Evolutionary conservation across 2,797 vertebrate species (phyloP).

Genomic region (Tenualosa ilisha): DNA sequence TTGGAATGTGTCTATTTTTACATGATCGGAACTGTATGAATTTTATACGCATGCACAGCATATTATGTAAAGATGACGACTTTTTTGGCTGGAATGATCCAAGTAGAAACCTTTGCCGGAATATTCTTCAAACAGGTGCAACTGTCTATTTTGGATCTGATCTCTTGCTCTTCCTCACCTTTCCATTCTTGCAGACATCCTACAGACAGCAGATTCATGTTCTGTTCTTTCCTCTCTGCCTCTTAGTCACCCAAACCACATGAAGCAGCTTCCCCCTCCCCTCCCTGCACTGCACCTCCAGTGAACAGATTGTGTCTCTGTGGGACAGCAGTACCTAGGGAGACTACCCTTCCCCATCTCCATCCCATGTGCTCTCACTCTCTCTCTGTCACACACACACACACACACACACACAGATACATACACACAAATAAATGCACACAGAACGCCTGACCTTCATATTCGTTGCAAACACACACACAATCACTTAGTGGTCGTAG

Average conservation of each 20-base stretch:
- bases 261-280: conserved; percentile 29
- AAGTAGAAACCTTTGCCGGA: not conserved
- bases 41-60: not conserved
- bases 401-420: conserved; percentile 28
- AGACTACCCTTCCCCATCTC: conserved; percentile 71
- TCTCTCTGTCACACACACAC: conserved; percentile 37
- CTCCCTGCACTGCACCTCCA: conserved; percentile 56
- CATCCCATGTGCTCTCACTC: conserved; percentile 56
- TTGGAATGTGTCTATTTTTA: too few relatives aligned
- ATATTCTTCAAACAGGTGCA: not conserved
- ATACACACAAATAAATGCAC: not conserved
- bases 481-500: not conserved
- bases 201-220: not conserved
- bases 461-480: not conserved
- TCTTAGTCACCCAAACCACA: conserved; percentile 18
- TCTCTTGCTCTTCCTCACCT: not conserved
- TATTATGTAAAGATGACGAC: not conserved
- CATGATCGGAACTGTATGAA: not conserved
- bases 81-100: not conserved
- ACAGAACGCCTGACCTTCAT: not conserved
- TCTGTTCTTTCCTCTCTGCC: not conserved
- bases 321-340: conserved; percentile 79
- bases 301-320: conserved; percentile 84
- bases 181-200: conserved; percentile 14
- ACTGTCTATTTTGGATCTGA: conserved; percentile 29